Conservation (phyloP, 2,888 invertebrate species). For the Acrobasis repandana region DNA sequence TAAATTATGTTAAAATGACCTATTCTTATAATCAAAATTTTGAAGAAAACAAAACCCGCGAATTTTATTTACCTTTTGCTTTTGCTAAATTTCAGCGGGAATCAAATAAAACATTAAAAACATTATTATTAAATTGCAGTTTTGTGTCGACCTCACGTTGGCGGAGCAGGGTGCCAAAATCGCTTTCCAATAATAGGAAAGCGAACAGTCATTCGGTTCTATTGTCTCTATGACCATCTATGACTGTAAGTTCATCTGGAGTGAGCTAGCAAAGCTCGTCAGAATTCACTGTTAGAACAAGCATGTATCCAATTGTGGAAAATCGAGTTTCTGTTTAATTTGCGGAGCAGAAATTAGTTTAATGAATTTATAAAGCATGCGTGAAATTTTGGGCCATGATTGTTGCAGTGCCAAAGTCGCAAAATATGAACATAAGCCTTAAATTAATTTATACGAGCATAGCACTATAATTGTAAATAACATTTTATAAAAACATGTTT, state of each 20-base stretch:
- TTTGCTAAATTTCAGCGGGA: neutral
- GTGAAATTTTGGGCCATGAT: too few relatives aligned
- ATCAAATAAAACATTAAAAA: neutral
- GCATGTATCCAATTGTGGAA: neutral
- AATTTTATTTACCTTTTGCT: too few relatives aligned
- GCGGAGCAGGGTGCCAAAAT: conserved; percentile 6
- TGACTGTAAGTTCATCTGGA: neutral
- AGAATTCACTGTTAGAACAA: neutral
- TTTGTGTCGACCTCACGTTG: conserved; percentile 2
- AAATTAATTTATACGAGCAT: too few relatives aligned
- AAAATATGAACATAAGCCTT: too few relatives aligned
- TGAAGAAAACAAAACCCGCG: too few relatives aligned
- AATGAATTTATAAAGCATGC: too few relatives aligned
- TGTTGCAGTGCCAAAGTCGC: too few relatives aligned
- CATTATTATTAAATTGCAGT: neutral
- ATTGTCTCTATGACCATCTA: conserved; percentile 6
- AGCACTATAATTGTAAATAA: too few relatives aligned
- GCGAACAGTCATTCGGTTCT: conserved; percentile 1
- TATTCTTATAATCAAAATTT: too few relatives aligned
- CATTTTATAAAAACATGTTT: too few relatives aligned
- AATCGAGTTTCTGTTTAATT: neutral
- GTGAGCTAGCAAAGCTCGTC: neutral
- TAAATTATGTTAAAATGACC: too few relatives aligned
- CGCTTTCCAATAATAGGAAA: conserved; percentile 16
- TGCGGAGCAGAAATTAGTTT: neutral